Base-by-base conservation (phyloP, 1,140 invertebrate species). In the Rhynchophorus ferrugineus region DNA sequence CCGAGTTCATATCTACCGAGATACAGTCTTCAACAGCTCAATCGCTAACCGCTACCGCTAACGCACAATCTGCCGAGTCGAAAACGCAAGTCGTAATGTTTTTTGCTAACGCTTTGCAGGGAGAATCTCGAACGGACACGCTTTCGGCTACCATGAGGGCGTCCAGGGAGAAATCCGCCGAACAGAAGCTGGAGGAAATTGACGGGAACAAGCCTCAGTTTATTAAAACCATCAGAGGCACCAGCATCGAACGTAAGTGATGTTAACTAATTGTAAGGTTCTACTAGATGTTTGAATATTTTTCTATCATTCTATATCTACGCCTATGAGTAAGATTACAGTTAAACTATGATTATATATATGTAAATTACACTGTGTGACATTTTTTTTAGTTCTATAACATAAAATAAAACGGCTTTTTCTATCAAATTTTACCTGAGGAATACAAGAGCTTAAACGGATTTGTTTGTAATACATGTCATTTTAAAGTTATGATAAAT, bases 201-300 rank as follows among this genome's bases (percentile, higher is more conserved):
- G 71, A 58, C 8, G 44, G 36, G 29, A 78, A 78, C 38, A 82
- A 75, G 62, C 85, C 86, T 0, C 70, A 77, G 17, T 86, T 89
- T 61, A 70, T 75, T 8, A 83, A 84, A 66, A 85, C 85, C 8
- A 75, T 89, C 43, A 79, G 83, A 69, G 85, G 86, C 57, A 76
- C 79, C 47, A 84, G 76, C 62, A 79, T 86, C 51, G 82, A 88
- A 78, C 83, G 87, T 89, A 78, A 87, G 87, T 62, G 38, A 29
- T 29, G 11, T 29, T 29, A 29, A 29, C 5, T 29, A 6, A 29
- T 11, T 29, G 5, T 11, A 6, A 29, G 5, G 11, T 29, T 29
- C 24, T 6, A 29, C 24, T 29, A 29, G n/a, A n/a, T n/a, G n/a
- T n/a, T n/a, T n/a, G n/a, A n/a, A n/a, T n/a, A n/a, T n/a, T n/a